Evolutionary conservation across 2,113 vertebrate species (phyloP).

Genomic region (Andinoacara biseriatus): DNA sequence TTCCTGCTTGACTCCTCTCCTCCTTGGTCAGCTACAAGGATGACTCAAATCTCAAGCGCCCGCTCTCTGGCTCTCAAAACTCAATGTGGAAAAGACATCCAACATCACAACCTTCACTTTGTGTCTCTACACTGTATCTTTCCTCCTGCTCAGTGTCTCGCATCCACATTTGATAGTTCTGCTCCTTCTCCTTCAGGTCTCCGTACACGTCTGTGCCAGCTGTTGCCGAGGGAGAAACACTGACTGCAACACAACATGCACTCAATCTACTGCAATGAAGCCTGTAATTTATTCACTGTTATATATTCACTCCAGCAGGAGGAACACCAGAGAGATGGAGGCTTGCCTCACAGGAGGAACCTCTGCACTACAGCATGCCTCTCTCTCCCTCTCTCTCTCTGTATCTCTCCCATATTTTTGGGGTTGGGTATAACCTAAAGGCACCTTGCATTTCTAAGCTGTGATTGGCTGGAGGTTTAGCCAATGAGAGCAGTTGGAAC

Average conservation of each 20-base stretch:
- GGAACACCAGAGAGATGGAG: slow-evolving; percentile 62
- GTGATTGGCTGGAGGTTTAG: slow-evolving; percentile 74
- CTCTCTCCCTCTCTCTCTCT: slow-evolving; percentile 26
- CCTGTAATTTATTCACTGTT: slow-evolving; percentile 72
- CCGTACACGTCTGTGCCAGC: slow-evolving; percentile 42
- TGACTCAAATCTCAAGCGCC: slow-evolving; percentile 32
- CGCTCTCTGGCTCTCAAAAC: slow-evolving; percentile 46
- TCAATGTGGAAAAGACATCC: slow-evolving; percentile 43
- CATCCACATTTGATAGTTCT: slow-evolving; percentile 34
- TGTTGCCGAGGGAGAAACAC: slow-evolving; percentile 48
- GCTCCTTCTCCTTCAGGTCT: slow-evolving; percentile 39
- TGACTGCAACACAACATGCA: slow-evolving; percentile 49
- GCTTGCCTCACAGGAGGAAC: slow-evolving; percentile 63
- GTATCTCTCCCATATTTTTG: slow-evolving; percentile 72
- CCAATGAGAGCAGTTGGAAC: slow-evolving; percentile 72
- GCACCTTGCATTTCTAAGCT: slow-evolving; percentile 81
- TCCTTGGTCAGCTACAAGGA: slow-evolving; percentile 36
- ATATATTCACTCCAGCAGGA: slow-evolving; percentile 60
- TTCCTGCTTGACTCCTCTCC: slow-evolving; percentile 33
- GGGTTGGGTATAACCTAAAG: slow-evolving; percentile 86
- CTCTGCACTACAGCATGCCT: slow-evolving; percentile 71
- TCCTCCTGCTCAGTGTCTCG: neutral
- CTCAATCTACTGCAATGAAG: slow-evolving; percentile 56
- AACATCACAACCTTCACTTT: slow-evolving; percentile 51
- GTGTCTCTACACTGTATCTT: slow-evolving; percentile 24